Percentiles rank a stretch among this genome's conserved stretches.
These are phyloP conservation scores for Amblyornis subalaris DNA, from an alignment of 2,113 vertebrate genomes.

Conservation along the genomic window DNA sequence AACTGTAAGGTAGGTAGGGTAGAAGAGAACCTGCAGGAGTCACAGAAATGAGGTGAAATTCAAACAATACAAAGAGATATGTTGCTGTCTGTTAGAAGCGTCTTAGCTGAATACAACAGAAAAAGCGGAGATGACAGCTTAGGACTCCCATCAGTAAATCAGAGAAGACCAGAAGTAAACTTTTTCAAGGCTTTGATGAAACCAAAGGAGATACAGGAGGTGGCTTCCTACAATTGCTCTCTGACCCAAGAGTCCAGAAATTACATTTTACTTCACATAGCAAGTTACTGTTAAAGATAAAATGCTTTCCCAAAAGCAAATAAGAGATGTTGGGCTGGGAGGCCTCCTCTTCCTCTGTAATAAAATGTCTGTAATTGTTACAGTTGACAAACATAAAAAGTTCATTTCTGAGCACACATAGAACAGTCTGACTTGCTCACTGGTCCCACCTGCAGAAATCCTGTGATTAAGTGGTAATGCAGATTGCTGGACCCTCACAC, in stretches of 20 bases:
- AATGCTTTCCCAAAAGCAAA: background rate
- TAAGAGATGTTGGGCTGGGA: accelerated
- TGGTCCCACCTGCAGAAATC: background rate
- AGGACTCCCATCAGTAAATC: background rate
- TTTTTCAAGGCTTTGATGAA: background rate
- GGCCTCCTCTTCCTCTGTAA: background rate
- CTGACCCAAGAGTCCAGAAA: background rate
- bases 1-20: background rate
- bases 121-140: background rate
- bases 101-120: background rate
- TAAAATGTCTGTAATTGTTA: background rate
- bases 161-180: background rate
- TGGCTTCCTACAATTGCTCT: background rate
- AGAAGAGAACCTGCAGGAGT: background rate
- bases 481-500: background rate
- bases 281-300: background rate
- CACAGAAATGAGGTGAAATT: background rate
- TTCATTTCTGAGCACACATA: background rate
- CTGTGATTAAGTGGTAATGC: background rate
- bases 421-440: background rate
- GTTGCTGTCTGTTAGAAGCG: background rate
- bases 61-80: background rate
- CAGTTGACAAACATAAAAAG: background rate
- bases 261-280: background rate
- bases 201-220: background rate